These are phyloP conservation scores for Euwallacea similis DNA, from an alignment of 1,140 invertebrate species.

Conservation along the genomic window DNA sequence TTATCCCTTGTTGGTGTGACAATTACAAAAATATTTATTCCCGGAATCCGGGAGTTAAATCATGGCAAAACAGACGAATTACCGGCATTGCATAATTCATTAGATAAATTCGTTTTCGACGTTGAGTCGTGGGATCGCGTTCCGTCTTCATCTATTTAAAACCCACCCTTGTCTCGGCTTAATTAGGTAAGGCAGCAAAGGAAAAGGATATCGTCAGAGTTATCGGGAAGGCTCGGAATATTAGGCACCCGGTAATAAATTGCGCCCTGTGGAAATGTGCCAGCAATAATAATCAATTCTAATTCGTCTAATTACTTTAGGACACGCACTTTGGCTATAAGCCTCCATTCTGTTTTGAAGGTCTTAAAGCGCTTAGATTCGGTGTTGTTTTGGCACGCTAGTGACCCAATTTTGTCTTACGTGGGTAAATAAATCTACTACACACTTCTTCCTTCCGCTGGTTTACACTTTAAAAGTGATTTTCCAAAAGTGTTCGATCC, in stretches of 20 bases:
- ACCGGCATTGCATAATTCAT: conserved; percentile 11
- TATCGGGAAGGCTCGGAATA: conserved; percentile 24
- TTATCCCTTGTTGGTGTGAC: too few relatives aligned
- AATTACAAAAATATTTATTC: background rate
- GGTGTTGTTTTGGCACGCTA: background rate
- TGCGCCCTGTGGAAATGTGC: conserved; percentile 29
- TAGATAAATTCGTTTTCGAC: conserved; percentile 14
- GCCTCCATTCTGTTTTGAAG: background rate
- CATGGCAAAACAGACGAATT: conserved; percentile 5
- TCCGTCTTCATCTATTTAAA: conserved; percentile 23
- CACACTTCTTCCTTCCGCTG: too few relatives aligned
- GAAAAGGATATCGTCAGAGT: conserved; percentile 25
- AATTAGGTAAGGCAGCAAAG: conserved; percentile 21
- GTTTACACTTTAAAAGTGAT: too few relatives aligned
- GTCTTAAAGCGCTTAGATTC: background rate
- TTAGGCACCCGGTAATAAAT: conserved; percentile 30
- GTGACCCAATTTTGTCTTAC: background rate
- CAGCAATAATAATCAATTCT: conserved; percentile 33
- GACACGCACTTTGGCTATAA: conserved; percentile 24
- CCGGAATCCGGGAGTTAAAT: background rate
- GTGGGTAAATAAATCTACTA: background rate
- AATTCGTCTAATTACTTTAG: conserved; percentile 26
- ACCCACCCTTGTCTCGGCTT: conserved; percentile 7
- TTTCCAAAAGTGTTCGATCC: too few relatives aligned
- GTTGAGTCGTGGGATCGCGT: conserved; percentile 7